phyloP scores from a whole-genome alignment of 2,113 vertebrate species.

The Chrysochloris asiatica region DNA sequence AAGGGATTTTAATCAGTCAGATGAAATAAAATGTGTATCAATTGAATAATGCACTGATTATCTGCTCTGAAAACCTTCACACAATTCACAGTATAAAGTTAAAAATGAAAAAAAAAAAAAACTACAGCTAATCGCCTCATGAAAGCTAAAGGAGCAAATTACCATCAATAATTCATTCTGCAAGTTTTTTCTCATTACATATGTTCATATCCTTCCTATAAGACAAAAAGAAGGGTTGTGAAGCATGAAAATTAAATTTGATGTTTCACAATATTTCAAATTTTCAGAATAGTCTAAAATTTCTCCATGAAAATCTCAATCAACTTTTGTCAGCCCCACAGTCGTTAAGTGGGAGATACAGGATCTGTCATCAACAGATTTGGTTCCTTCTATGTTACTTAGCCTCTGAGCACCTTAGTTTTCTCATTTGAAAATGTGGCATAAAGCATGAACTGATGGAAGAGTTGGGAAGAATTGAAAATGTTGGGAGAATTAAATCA shows the following conservation, averaged over 20 bases:
- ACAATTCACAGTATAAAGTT: too few species aligned
- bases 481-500: too few species aligned
- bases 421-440: background rate
- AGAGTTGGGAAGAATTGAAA: background rate
- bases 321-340: background rate
- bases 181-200: background rate
- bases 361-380: background rate
- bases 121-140: constrained; percentile 18
- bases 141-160: constrained; percentile 34
- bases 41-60: too few species aligned
- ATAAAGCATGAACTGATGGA: background rate
- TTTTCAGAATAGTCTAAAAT: background rate
- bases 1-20: too few species aligned
- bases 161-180: background rate
- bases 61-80: too few species aligned
- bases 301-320: constrained; percentile 6
- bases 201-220: background rate
- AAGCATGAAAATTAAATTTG: background rate
- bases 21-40: too few species aligned
- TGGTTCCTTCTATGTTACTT: background rate
- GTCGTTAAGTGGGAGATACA: background rate
- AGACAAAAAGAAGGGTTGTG: background rate
- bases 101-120: too few species aligned
- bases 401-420: background rate
- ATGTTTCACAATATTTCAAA: background rate